These are phyloP conservation scores for Nycticebus coucang DNA, from an alignment of 2,113 vertebrate genomes.

Conservation along the genomic window DNA sequence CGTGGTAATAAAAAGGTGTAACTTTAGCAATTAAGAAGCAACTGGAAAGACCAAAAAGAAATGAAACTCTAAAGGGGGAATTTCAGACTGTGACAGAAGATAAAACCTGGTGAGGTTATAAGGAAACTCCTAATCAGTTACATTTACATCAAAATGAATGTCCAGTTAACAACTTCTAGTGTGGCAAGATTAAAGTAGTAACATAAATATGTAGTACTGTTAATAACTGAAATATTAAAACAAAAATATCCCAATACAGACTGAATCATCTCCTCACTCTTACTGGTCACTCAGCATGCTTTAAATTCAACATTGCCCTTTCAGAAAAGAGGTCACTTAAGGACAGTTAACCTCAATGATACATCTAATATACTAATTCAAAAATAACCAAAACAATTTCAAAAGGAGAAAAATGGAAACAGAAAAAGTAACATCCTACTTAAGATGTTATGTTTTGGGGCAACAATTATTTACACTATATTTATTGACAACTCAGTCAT, in stretches of 20 bases:
- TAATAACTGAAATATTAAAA: conserved; percentile 23
- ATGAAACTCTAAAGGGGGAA: not conserved
- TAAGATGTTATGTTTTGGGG: not conserved
- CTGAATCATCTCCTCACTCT: not conserved
- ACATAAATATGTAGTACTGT: not conserved
- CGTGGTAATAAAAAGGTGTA: conserved; percentile 23
- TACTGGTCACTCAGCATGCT: not conserved
- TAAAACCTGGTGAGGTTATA: not conserved
- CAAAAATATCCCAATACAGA: conserved; percentile 25
- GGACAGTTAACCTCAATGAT: conserved; percentile 54
- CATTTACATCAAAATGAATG: not conserved
- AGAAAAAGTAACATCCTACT: not conserved
- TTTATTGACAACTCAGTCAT: conserved; percentile 8
- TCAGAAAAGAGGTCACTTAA: conserved; percentile 53
- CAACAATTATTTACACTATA: conserved; percentile 32
- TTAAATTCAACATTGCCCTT: conserved; percentile 52
- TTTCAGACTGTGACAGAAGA: not conserved
- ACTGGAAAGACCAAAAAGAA: not conserved
- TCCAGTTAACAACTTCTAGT: conserved; percentile 19
- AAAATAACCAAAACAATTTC: conserved; percentile 61
- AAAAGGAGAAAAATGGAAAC: not conserved
- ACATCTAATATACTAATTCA: not conserved
- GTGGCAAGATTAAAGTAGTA: not conserved
- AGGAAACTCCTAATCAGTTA: not conserved
- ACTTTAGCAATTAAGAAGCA: conserved; percentile 14